These are phyloP conservation scores for Dinomys branickii DNA, from an alignment of 2,113 vertebrate species.

Conservation along the genomic window DNA sequence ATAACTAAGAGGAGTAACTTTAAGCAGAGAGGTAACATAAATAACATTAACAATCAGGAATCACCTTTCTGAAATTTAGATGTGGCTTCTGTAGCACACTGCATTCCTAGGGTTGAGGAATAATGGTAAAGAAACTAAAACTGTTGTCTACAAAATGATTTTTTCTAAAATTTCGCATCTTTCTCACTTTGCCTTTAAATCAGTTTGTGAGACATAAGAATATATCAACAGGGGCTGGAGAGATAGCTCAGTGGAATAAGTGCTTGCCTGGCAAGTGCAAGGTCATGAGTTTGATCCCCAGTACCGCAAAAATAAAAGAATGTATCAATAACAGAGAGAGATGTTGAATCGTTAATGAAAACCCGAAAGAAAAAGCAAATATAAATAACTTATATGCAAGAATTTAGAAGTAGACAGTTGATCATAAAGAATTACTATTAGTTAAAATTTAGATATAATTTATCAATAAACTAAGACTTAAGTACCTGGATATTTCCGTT, in stretches of 20 bases:
- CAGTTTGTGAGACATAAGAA: not conserved
- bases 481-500: conserved; percentile 98
- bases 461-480: conserved; percentile 48
- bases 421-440: not conserved
- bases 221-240: too few relatives aligned
- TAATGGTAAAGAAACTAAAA: not conserved
- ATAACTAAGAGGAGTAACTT: conserved; percentile 14
- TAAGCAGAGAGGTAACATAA: not conserved
- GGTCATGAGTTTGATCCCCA: too few relatives aligned
- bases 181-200: not conserved
- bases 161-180: not conserved
- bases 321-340: not conserved
- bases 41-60: not conserved
- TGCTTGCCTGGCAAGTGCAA: too few relatives aligned
- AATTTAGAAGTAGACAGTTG: not conserved
- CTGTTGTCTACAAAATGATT: not conserved
- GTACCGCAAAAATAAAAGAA: too few relatives aligned
- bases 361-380: not conserved
- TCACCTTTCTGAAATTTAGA: not conserved
- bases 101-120: not conserved
- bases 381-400: not conserved
- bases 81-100: rapidly evolving
- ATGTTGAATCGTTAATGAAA: rapidly evolving
- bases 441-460: not conserved
- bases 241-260: too few relatives aligned